Conservation (phyloP, 2,888 invertebrate species). For the Galerucella pusilla region DNA sequence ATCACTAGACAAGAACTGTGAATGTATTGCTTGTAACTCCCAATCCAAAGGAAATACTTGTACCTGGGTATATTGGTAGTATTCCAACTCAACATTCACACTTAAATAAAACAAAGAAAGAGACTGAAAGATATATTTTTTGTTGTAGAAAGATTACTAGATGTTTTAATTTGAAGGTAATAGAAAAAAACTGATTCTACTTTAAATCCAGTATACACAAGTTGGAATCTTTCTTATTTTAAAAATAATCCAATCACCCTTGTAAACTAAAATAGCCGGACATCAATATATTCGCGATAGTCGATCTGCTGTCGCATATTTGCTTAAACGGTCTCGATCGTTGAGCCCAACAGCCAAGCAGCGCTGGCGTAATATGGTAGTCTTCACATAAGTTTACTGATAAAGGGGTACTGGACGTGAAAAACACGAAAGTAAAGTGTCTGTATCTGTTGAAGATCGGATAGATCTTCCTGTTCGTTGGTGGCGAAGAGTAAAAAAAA, state of each 20-base stretch:
- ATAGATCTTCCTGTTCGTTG: constrained; percentile 28
- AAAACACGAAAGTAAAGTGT: constrained; percentile 50
- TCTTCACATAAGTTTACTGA: constrained; percentile 60
- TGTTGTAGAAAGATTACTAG: too few relatives aligned
- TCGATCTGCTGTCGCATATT: constrained; percentile 63
- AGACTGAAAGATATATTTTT: too few relatives aligned
- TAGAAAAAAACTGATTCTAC: too few relatives aligned
- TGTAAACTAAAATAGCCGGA: constrained; percentile 57
- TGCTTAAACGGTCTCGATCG: constrained; percentile 58
- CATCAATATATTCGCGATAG: constrained; percentile 63
- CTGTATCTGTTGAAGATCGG: constrained; percentile 39
- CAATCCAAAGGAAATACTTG: not conserved
- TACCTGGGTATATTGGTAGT: constrained; percentile 3
- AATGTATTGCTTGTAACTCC: constrained; percentile 8
- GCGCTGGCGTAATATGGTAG: constrained; percentile 64
- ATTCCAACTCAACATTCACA: not conserved
- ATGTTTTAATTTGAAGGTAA: too few relatives aligned
- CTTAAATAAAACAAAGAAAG: too few relatives aligned
- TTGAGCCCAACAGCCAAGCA: constrained; percentile 48
- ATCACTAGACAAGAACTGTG: constrained; percentile 11
- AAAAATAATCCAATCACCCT: not conserved
- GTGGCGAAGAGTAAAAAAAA: constrained; percentile 22
- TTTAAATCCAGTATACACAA: too few relatives aligned
- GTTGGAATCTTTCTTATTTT: not conserved
- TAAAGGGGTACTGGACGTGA: constrained; percentile 47